phyloP scores from a whole-genome alignment of 2,797 vertebrate genomes.

The Sebastiscus tertius region DNA sequence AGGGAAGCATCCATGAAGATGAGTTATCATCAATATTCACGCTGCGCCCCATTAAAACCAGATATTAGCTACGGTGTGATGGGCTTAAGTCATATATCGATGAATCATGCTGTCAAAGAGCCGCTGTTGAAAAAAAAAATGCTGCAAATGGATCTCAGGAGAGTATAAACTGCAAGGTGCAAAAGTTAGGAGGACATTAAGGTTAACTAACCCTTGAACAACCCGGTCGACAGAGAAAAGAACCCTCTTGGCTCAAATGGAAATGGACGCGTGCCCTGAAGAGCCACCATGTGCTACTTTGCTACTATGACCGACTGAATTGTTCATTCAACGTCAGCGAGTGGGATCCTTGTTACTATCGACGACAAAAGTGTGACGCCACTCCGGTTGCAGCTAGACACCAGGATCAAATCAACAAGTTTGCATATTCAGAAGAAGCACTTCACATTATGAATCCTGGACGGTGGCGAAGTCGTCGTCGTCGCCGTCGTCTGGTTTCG shows the following conservation, averaged over 20 bases:
- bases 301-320: not conserved
- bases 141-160: slow-evolving; percentile 8
- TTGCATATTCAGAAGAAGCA: not conserved
- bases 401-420: not conserved
- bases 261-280: not conserved
- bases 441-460: not conserved
- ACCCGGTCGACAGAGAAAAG: not conserved
- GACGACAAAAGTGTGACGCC: not conserved
- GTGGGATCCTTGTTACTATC: not conserved
- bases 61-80: slow-evolving; percentile 7
- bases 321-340: not conserved
- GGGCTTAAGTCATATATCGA: slow-evolving; percentile 4
- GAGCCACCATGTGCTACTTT: not conserved
- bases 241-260: not conserved
- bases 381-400: not conserved
- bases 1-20: not conserved
- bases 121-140: slow-evolving; percentile 1
- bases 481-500: too few relatives aligned
- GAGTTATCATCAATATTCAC: slow-evolving; percentile 10
- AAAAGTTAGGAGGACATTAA: not conserved
- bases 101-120: slow-evolving; percentile 17
- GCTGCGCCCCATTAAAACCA: slow-evolving; percentile 21
- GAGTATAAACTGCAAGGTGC: not conserved
- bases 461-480: too few relatives aligned
- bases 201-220: not conserved